phyloP scores from a whole-genome alignment of 2,797 vertebrate species.

The Melanotaenia pygmaea region DNA sequence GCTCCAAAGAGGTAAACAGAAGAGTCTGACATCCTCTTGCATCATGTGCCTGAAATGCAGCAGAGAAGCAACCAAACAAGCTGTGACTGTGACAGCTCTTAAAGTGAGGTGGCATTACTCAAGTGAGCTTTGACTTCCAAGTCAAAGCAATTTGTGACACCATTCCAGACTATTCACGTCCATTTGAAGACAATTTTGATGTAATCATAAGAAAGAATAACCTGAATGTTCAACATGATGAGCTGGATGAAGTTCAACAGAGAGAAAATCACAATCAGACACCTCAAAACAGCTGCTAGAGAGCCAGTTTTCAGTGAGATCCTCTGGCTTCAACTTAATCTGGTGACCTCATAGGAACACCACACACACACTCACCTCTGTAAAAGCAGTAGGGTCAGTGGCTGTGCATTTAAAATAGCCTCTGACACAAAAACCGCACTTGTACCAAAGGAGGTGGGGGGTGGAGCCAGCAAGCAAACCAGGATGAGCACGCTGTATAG shows the following conservation, averaged over 20 bases:
- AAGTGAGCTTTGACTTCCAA: conserved; percentile 62
- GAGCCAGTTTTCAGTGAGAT: conserved; percentile 14
- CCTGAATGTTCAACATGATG: conserved; percentile 38
- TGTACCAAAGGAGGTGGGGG: conserved; percentile 63
- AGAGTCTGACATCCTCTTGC: conserved; percentile 83
- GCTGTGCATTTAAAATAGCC: conserved; percentile 90
- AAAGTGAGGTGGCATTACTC: conserved; percentile 77
- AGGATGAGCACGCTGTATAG: conserved; percentile 23
- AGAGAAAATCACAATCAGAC: conserved; percentile 39
- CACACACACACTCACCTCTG: conserved; percentile 51
- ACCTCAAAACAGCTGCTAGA: conserved; percentile 16
- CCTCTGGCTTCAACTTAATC: conserved; percentile 50
- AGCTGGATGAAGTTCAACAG: conserved; percentile 9
- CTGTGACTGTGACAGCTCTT: conserved; percentile 77
- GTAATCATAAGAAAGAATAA: conserved; percentile 62
- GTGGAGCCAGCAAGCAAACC: conserved; percentile 34
- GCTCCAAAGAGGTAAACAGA: conserved; percentile 77
- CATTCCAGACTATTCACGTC: conserved; percentile 52
- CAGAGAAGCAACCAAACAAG: conserved; percentile 75
- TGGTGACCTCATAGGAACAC: conserved; percentile 66
- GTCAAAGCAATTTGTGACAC: conserved; percentile 78
- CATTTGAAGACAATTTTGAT: conserved; percentile 66
- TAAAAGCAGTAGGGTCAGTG: conserved; percentile 83
- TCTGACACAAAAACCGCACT: conserved; percentile 84
- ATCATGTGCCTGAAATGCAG: conserved; percentile 79